A percentile compares a stretch with the other conserved stretches of the same genome.
Evolutionary conservation across 1,140 invertebrate species (phyloP).

Genomic region (Mycetomoellerius zeteki): DNA sequence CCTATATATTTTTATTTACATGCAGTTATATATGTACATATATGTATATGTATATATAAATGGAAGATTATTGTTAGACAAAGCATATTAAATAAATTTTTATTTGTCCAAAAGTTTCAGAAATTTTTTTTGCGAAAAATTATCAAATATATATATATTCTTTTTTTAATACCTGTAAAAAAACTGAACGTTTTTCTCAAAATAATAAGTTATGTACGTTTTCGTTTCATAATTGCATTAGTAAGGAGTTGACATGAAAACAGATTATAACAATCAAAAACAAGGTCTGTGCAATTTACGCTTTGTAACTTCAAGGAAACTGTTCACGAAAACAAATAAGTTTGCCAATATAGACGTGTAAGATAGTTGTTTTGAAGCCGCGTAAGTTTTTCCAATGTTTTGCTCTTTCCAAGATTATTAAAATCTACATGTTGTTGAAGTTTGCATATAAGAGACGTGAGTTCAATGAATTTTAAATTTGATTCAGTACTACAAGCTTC

Average conservation of each 20-base stretch:
- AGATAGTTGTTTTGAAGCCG: constrained; percentile 1
- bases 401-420: constrained; percentile 15
- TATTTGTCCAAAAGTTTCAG: not conserved
- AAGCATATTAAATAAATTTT: constrained; percentile 10
- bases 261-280: not conserved
- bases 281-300: not conserved
- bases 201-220: not conserved
- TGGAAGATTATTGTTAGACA: not conserved
- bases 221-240: not conserved
- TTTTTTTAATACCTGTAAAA: not conserved
- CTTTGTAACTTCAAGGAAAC: constrained; percentile 9
- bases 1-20: too few species aligned
- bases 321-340: constrained; percentile 13
- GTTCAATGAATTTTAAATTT: not conserved
- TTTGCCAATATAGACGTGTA: constrained; percentile 11
- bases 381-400: not conserved
- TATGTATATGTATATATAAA: not conserved
- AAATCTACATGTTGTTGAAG: constrained; percentile 2
- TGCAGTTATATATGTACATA: too few species aligned
- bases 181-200: not conserved
- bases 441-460: not conserved
- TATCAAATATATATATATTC: not conserved
- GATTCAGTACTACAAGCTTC: not conserved
- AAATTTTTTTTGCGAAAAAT: not conserved
- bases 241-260: not conserved